Evolutionary conservation across 2,888 invertebrate species (phyloP), one percentile per base, ranked within the genome.

Genomic region (Aromia moschata): DNA sequence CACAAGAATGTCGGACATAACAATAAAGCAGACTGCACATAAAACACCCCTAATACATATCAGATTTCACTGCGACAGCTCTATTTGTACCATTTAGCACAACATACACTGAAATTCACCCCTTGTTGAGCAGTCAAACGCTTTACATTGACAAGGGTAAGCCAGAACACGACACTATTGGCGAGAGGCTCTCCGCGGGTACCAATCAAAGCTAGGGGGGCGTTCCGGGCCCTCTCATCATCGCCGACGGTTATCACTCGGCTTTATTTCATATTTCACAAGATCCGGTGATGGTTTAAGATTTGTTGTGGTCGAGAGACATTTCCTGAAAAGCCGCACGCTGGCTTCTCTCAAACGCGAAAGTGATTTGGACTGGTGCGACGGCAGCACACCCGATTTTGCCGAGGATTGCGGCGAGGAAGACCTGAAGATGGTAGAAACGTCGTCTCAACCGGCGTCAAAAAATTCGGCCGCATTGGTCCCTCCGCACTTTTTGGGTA

Each of bases 341-440:
- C 79, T 80, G 79, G 80, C 79, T 70, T 73, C 74, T 69, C 71
- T 78, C 64, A 80, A 79, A 71, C 77, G 77, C 56, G 79, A 79
- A 56, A 70, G 79, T 62, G 69, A 78, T 65, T 61, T 66, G 69
- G 79, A 79, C 66, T 80, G 80, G 78, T 77, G 78, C 73, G 76
- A 72, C 61, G 65, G 71, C 68, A 67, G 71, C 61, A 73, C 52
- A 17, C 30, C 52, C 11, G 52, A 52, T 41, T 52, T 72, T 43
- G 64, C 71, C 56, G 77, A 76, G 67, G 77, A 76, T 58, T 71
- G 70, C 56, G 65, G 60, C 38, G 68, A 70, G 54, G 69, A 70
- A 58, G 77, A 77, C 53, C 72, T 72, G 62, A 79, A 74, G 64
- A 80, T 80, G 80, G 78, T 80, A 14, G 80, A 79, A 67, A 79